Percentiles rank a stretch among this genome's conserved stretches.
phyloP scores from a whole-genome alignment of 2,797 vertebrate species.

The Pteropus rufus region DNA sequence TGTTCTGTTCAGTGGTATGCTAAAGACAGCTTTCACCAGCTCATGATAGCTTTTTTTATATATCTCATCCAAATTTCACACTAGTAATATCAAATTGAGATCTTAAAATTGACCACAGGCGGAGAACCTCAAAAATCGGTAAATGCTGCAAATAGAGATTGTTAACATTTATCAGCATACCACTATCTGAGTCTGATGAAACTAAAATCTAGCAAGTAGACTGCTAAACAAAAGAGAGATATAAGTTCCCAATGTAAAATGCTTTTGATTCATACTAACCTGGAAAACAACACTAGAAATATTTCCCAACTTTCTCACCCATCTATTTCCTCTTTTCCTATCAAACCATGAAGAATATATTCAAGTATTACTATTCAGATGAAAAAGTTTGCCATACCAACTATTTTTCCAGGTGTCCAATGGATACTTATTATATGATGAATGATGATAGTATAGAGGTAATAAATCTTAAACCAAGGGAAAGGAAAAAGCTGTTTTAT shows the following conservation, averaged over 20 bases:
- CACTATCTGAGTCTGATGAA: background rate
- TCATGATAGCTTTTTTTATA: background rate
- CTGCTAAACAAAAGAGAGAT: background rate
- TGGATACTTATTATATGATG: constrained; percentile 23
- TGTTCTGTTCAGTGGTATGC: background rate
- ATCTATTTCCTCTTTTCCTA: constrained; percentile 25
- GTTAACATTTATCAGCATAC: background rate
- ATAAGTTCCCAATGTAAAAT: background rate
- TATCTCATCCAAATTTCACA: background rate
- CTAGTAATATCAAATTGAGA: background rate
- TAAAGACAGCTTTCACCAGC: background rate
- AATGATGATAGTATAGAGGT: background rate
- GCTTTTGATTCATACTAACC: background rate
- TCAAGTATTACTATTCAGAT: constrained; percentile 22
- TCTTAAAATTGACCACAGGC: background rate
- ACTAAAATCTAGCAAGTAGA: background rate
- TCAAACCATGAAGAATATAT: background rate
- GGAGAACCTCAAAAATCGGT: background rate
- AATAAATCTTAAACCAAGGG: constrained; percentile 37
- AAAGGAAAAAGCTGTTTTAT: constrained; percentile 33
- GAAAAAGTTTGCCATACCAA: constrained; percentile 46
- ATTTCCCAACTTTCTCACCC: background rate
- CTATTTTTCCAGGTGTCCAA: background rate
- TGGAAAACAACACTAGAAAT: background rate
- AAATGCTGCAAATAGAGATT: background rate